Evolutionary conservation across 2,888 invertebrate genomes (phyloP).

Genomic region (Phalera bucephala): DNA sequence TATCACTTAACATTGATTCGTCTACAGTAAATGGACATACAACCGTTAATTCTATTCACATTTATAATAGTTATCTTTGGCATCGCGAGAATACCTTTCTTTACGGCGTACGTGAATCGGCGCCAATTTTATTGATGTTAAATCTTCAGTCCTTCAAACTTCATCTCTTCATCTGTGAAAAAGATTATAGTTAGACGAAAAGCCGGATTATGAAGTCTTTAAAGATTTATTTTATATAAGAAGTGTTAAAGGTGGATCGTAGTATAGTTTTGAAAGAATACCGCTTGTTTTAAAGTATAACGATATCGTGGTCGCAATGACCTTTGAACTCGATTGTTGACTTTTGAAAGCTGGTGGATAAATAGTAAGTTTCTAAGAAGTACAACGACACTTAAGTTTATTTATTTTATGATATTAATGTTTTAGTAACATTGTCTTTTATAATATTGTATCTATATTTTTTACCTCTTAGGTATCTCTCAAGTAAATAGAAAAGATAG

Average conservation of each 20-base stretch:
- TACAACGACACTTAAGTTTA: no score
- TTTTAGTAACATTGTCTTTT: no score
- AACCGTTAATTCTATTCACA: conserved; percentile 65
- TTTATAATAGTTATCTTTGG: conserved; percentile 63
- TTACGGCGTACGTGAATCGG: conserved; percentile 25
- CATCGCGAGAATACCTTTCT: conserved; percentile 61
- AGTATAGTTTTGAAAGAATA: not conserved
- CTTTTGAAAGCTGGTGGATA: no score
- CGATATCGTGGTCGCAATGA: not conserved
- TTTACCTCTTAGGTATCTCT: no score
- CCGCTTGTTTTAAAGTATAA: not conserved
- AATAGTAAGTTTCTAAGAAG: no score
- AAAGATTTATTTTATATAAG: not conserved
- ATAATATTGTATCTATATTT: no score
- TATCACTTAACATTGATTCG: conserved; percentile 51
- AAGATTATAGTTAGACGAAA: conserved; percentile 9
- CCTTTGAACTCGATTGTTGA: not conserved
- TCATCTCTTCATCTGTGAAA: conserved; percentile 72
- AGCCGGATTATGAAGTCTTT: conserved; percentile 7
- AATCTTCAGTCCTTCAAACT: conserved; percentile 39
- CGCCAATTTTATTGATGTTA: conserved; percentile 36
- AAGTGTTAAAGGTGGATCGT: not conserved
- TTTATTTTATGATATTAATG: no score
- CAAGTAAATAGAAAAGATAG: no score
- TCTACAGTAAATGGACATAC: conserved; percentile 81